Conservation (phyloP, 2,113 vertebrate species). For the Anthoscopus minutus region DNA sequence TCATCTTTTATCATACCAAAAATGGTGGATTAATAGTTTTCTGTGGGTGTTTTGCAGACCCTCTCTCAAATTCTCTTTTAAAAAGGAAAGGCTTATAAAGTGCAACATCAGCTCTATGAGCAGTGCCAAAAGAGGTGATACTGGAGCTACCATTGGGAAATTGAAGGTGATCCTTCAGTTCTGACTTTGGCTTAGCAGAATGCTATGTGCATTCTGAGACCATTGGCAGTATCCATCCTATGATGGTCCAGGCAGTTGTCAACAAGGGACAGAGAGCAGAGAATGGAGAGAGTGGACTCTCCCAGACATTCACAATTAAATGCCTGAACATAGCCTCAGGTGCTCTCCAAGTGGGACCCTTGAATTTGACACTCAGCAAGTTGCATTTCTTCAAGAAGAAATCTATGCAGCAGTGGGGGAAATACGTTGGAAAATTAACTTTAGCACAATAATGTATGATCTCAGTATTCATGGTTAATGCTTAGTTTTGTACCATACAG, state of each 20-base stretch:
- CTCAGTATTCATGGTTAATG: background rate
- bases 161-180: background rate
- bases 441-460: background rate
- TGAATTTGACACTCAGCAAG: background rate
- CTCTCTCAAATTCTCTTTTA: background rate
- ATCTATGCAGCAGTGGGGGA: background rate
- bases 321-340: background rate
- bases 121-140: background rate
- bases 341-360: rapidly evolving
- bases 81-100: background rate
- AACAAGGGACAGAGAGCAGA: too few relatives aligned
- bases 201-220: rapidly evolving
- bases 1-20: background rate
- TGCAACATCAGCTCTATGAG: background rate
- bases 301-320: too few relatives aligned
- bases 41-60: rapidly evolving
- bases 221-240: rapidly evolving
- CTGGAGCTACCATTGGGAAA: background rate
- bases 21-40: background rate
- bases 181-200: too few relatives aligned
- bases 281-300: background rate
- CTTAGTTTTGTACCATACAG: background rate
- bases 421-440: background rate
- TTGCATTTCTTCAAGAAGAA: background rate
- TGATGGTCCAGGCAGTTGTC: rapidly evolving